Percentiles rank a stretch among this genome's conserved stretches.
phyloP scores from a whole-genome alignment of 2,113 vertebrate genomes.

The Edolisoma coerulescens region DNA sequence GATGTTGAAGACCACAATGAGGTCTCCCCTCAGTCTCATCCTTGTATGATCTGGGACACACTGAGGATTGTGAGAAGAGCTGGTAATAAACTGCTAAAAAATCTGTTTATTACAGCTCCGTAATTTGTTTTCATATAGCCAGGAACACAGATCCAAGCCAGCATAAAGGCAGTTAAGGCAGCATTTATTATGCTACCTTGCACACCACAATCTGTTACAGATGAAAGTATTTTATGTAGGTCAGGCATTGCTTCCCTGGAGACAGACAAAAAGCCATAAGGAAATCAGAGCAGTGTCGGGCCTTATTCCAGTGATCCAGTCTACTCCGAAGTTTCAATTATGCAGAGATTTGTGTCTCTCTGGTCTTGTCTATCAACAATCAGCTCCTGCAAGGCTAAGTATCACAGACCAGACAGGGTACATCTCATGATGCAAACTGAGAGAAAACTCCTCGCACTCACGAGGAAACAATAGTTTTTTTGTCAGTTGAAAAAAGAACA shows the following conservation, averaged over 20 bases:
- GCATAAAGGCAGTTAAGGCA: not conserved
- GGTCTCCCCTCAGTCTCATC: not conserved
- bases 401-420: not conserved
- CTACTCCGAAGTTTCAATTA: not conserved
- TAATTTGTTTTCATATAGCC: not conserved
- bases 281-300: not conserved
- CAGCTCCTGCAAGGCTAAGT: not conserved
- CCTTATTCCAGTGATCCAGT: not conserved
- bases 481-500: not conserved
- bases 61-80: not conserved
- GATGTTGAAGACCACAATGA: not conserved
- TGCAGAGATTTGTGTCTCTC: not conserved
- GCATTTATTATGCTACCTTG: not conserved
- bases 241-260: conserved; percentile 3
- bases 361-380: not conserved
- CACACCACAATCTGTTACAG: not conserved
- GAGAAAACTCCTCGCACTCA: not conserved
- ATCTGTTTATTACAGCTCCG: not conserved
- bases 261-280: not conserved
- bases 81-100: not conserved
- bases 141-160: not conserved
- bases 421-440: not conserved
- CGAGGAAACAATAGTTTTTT: not conserved
- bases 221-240: conserved; percentile 32
- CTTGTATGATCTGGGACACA: not conserved